Base-by-base conservation (phyloP, 2,113 vertebrate genomes). In the Gavia stellata region DNA sequence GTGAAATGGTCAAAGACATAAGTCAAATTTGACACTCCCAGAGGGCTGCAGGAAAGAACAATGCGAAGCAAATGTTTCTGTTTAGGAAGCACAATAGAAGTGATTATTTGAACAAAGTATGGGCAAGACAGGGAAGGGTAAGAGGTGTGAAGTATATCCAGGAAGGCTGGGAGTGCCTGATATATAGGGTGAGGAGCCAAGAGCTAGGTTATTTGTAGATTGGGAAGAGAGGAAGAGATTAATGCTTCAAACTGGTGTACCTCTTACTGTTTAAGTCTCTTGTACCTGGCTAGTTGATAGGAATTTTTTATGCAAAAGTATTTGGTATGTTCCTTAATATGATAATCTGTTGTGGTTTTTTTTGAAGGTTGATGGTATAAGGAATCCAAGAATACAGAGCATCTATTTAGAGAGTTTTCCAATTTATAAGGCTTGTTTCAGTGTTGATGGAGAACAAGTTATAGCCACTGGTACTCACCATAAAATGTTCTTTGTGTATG, bases 311-410 rank as follows among this genome's bases (percentile, higher is more conserved):
- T 62, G 21, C 58, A 31, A 34, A 82, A 62, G 8, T 66, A 25
- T 52, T 73, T 65, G 12, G 3, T 67, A 3, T 31, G 47, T 92
- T 92, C 9, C 31, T 70, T 74, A n/a, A 33, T 58, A 29, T 17
- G 50, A 26, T 31, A 12, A 24, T 61, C 7, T 78, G 55, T 4
- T n/a, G n/a, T n/a, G n/a, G n/a, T 18, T 61, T 42, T 70, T 74
- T 74, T 80, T 87, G 2, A 96, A 99, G 99, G 99, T 99, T 77
- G 99, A 99, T 24, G 99, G 99, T 18, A 98, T 99, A 98, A 98
- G 94, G 18, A 99, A 99, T 97, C 98, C 99, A 5, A 99, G 98
- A 98, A 99, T 99, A 97, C 99, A 99, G 97, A 99, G 99, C 94
- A 98, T 99, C 87, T 98, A 99, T 97, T 97, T 99, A 91, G 98